Evolutionary conservation across 92 coral and sea anemone genomes (phyloP), one percentile per base, ranked within the genome.

Genomic region (Parazoanthus darwini): DNA sequence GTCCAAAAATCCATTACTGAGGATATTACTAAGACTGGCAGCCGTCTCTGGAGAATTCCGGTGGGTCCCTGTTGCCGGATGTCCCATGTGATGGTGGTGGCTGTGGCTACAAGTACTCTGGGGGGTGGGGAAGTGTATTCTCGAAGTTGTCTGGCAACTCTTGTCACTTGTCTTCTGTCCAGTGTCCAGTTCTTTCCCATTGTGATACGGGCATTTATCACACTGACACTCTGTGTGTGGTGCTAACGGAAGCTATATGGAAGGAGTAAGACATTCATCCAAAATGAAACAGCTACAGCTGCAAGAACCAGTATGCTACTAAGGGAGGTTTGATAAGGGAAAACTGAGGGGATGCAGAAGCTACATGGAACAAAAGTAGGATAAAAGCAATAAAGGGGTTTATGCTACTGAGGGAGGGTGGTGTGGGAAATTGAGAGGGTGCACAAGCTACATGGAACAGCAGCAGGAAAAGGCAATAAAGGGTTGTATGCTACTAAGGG

Each of bases 151-250:
- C 82, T 91, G 91, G 83, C 82, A 91, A 80, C 88, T 91, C 88
- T 91, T 91, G 91, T 56, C 85, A 8, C 89, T 89, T 22, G 89
- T 70, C 85, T 78, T 91, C 18, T 83, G 88, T 91, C 91, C 90
- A 51, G 83, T 91, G 72, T 91, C 93, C 46, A 85, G 90, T 78
- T 91, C 93, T 87, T 91, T 91, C 26, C 83, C 75, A 26, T 90
- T 85, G 80, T 91, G 93, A 44, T 67, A 89, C 13, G 93, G 90
- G n/a, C 93, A 91, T 23, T 91, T 91, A 50, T 86, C 86, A 38
- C 93, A 91, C 77, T 91, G 93, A 54, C 93, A 91, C 48, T 89
- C 93, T 1, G 80, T 84, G 26, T 71, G 46, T 43, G 79, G 42
- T 15, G 67, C 22, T 6, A 48, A n/a, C 2, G 77, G 87, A 70